phyloP scores from a whole-genome alignment of 2,113 vertebrate species.

The Passer domesticus region DNA sequence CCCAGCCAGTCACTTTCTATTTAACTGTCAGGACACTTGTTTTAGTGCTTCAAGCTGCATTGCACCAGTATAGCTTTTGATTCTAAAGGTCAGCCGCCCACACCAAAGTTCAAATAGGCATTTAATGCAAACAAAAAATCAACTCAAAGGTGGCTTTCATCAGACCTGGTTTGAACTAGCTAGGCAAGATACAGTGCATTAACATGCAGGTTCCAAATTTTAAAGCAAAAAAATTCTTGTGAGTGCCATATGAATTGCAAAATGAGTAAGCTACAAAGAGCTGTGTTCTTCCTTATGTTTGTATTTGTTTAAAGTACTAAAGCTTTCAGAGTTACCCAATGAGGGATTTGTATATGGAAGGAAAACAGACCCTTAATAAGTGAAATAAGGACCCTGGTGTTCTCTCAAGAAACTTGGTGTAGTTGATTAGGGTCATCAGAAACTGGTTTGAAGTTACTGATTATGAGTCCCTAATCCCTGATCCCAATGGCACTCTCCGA shows the following conservation, averaged over 20 bases:
- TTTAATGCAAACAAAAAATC: neutral
- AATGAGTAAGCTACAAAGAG: neutral
- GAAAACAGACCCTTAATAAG: neutral
- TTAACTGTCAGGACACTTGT: neutral
- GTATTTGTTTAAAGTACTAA: neutral
- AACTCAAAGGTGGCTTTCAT: neutral
- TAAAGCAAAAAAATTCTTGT: neutral
- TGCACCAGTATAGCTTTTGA: neutral
- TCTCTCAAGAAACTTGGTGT: neutral
- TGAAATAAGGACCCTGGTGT: neutral
- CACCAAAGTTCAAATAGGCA: slow-evolving; percentile 30
- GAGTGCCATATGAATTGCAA: neutral
- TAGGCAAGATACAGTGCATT: neutral
- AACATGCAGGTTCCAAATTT: neutral
- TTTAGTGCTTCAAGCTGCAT: slow-evolving; percentile 17
- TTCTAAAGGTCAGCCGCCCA: slow-evolving; percentile 50
- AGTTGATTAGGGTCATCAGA: neutral
- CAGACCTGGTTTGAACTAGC: neutral
- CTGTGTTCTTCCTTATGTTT: neutral
- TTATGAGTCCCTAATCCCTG: neutral
- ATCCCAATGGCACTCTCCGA: neutral
- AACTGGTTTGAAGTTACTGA: neutral
- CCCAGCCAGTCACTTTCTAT: neutral
- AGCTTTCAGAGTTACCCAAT: neutral
- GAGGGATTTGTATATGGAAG: neutral